phyloP scores from a whole-genome alignment of 2,113 vertebrate genomes.

The Amphiprion ocellaris region DNA sequence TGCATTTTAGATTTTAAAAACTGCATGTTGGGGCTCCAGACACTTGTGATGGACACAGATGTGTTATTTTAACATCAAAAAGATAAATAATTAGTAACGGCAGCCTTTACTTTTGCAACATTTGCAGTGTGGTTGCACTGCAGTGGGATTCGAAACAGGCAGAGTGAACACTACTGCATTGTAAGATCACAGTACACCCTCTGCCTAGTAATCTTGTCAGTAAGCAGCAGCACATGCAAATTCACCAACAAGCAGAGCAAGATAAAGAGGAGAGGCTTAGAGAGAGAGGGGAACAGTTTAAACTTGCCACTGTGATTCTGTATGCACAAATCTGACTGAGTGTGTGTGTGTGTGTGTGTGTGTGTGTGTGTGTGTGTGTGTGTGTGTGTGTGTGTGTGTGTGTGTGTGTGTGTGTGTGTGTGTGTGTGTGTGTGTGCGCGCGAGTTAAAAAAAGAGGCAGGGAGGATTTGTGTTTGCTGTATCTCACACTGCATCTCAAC shows the following conservation, averaged over 20 bases:
- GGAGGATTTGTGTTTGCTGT: constrained; percentile 56
- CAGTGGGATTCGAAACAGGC: constrained; percentile 22
- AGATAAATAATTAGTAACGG: neutral
- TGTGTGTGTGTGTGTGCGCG: neutral
- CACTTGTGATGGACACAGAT: no score
- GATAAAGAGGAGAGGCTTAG: constrained; percentile 46
- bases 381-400: constrained; percentile 10
- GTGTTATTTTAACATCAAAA: neutral
- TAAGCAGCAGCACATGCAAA: constrained; percentile 64
- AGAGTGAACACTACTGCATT: constrained; percentile 33
- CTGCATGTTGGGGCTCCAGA: neutral
- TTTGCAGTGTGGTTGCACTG: neutral
- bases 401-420: constrained; percentile 11
- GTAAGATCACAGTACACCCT: constrained; percentile 46
- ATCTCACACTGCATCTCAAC: constrained; percentile 72
- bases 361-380: constrained; percentile 17
- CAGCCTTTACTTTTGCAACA: neutral
- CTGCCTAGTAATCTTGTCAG: constrained; percentile 53
- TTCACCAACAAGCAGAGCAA: constrained; percentile 35
- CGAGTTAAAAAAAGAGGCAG: neutral
- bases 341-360: constrained; percentile 7
- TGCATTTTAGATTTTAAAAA: no score
- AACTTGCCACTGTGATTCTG: constrained; percentile 6
- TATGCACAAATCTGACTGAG: constrained; percentile 3
- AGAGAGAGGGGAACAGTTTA: constrained; percentile 10